These are phyloP conservation scores for Crocodylus rhombifer DNA, from an alignment of 2,797 vertebrate genomes.

Conservation along the genomic window DNA sequence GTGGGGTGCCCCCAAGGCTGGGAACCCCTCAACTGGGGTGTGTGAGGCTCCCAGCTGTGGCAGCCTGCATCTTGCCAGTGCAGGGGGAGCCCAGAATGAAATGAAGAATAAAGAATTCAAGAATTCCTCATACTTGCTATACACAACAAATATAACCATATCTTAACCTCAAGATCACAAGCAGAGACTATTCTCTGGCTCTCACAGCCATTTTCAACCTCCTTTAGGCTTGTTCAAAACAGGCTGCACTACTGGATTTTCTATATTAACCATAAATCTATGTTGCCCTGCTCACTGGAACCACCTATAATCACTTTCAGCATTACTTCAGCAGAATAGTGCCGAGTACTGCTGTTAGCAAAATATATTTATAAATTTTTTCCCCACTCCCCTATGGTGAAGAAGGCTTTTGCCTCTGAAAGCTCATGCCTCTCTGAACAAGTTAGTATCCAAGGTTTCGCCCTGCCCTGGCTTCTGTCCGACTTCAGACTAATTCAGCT, in stretches of 20 bases:
- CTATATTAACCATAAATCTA: neutral
- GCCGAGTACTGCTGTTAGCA: neutral
- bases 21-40: no score
- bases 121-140: neutral
- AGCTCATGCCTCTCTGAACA: no score
- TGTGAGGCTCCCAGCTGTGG: neutral
- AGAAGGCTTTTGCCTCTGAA: neutral
- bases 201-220: neutral
- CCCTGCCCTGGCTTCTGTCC: no score
- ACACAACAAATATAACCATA: neutral
- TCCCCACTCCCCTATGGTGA: no score
- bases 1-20: no score
- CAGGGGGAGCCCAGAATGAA: neutral
- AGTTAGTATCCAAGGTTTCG: no score
- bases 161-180: no score
- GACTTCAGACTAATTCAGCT: no score
- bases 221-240: neutral
- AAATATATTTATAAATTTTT: neutral
- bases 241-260: neutral
- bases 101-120: neutral
- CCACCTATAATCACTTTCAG: neutral
- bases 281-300: neutral
- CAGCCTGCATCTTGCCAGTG: no score
- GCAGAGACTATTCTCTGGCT: neutral
- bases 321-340: neutral